Percentiles rank a stretch among this genome's conserved stretches.
phyloP scores from a whole-genome alignment of 2,888 invertebrate species.

The Drosophila fulvimacula region DNA sequence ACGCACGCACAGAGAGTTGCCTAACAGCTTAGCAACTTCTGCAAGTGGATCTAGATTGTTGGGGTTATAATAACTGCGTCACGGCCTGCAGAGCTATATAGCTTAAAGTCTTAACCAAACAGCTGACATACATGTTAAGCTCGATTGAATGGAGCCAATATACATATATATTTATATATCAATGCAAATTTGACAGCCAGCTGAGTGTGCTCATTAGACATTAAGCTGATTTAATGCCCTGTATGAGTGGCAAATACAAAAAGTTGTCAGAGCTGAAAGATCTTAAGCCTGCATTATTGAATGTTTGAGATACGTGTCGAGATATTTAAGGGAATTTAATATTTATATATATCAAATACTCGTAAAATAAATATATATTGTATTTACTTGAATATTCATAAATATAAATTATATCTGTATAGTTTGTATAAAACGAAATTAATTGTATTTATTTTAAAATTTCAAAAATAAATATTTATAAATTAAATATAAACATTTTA shows the following conservation, averaged over 20 bases:
- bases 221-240: background rate
- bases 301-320: background rate
- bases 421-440: no score
- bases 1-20: conserved; percentile 2
- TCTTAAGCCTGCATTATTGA: background rate
- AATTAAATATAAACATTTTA: no score
- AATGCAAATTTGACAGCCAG: conserved; percentile 21
- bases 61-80: conserved; percentile 17
- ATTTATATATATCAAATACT: background rate
- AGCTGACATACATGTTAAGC: conserved; percentile 11
- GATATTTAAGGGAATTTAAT: background rate
- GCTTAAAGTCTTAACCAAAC: conserved; percentile 23
- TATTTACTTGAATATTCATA: no score
- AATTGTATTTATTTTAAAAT: no score
- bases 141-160: background rate
- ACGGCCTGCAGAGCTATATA: conserved; percentile 8
- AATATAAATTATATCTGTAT: no score
- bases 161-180: background rate
- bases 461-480: no score
- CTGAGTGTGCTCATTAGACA: conserved; percentile 21
- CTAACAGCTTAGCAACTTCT: conserved; percentile 39
- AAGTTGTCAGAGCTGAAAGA: background rate
- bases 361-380: no score
- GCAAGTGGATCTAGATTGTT: conserved; percentile 14
- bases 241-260: background rate